A percentile compares a stretch with the other conserved stretches of the same genome.
These are phyloP conservation scores for Burhinus oedicnemus DNA, from an alignment of 2,113 vertebrate genomes.

Conservation along the genomic window DNA sequence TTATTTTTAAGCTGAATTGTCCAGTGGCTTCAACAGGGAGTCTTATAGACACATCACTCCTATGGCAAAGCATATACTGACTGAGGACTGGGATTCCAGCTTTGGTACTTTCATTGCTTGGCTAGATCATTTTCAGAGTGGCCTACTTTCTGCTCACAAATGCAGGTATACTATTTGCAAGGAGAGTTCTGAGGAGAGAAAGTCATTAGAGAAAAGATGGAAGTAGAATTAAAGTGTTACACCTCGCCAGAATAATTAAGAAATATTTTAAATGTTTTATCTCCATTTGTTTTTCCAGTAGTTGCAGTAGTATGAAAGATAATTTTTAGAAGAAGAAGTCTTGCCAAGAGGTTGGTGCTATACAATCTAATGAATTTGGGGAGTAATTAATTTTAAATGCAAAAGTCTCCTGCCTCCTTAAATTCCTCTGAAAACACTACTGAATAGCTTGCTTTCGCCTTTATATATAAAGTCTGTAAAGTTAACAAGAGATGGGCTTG, in stretches of 20 bases:
- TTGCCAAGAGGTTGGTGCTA: not conserved
- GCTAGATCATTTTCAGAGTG: not conserved
- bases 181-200: not conserved
- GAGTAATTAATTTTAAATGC: not conserved
- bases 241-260: not conserved
- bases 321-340: not conserved
- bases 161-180: not conserved
- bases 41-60: not conserved
- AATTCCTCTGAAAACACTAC: not conserved
- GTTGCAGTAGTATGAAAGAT: not conserved
- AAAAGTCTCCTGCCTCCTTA: not conserved
- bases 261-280: not conserved
- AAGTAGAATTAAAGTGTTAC: not conserved
- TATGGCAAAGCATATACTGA: not conserved
- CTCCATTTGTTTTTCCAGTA: not conserved
- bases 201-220: not conserved
- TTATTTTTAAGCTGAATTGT: not conserved
- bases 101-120: not conserved
- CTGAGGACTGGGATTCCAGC: not conserved
- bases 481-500: not conserved
- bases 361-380: not conserved
- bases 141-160: not conserved
- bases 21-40: not conserved
- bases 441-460: not conserved
- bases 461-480: not conserved